Conservation (phyloP, 2,888 invertebrate species). For the Conistra vaccinii region DNA sequence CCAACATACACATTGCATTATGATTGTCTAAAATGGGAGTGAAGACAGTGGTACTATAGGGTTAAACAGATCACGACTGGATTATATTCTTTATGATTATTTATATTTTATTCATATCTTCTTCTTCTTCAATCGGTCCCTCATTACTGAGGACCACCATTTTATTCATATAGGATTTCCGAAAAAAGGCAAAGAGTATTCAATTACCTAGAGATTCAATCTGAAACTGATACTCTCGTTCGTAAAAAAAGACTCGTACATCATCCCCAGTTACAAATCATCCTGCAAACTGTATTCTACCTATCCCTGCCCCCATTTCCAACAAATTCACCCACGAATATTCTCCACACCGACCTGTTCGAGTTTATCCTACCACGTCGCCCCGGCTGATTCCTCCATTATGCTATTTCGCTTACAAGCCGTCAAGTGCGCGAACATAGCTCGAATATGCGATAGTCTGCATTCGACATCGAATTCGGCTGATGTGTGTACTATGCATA, state of each 20-base stretch:
- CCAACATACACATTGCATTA: background rate
- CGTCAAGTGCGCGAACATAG: conserved; percentile 66
- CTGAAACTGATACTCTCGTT: background rate
- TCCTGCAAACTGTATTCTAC: background rate
- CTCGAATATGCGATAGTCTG: conserved; percentile 56
- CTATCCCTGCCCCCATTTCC: background rate
- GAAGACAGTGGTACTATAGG: background rate
- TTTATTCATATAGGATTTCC: no score
- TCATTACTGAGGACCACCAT: no score
- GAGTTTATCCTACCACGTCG: conserved; percentile 31
- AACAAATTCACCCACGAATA: conserved; percentile 22
- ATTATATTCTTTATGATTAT: no score
- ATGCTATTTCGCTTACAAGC: conserved; percentile 68
- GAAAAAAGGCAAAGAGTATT: no score
- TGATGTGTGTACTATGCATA: conserved; percentile 65
- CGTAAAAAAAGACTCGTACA: background rate
- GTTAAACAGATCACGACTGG: background rate
- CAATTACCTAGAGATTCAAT: background rate
- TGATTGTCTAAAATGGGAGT: background rate
- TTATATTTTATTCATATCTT: no score
- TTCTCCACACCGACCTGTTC: conserved; percentile 25
- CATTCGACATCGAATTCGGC: conserved; percentile 55
- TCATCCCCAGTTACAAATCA: background rate
- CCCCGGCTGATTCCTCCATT: conserved; percentile 57
- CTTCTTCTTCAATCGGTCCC: no score